Evolutionary conservation across 2,113 vertebrate species (phyloP), one percentile per base, ranked within the genome.

Genomic region (Vanacampus margaritifer): DNA sequence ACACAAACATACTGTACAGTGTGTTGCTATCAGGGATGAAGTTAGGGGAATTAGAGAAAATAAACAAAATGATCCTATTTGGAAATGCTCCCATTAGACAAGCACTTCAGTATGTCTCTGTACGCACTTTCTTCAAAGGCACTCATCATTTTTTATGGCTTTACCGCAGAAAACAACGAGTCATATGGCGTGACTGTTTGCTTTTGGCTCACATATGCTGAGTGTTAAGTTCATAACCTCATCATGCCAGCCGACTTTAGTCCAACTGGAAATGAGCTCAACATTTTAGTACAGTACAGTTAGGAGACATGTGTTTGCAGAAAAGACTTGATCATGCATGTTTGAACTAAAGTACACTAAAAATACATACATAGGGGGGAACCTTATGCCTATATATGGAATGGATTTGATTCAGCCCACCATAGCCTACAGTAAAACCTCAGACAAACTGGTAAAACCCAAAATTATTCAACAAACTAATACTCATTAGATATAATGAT

Each of bases 101-200:
- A 43, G 62, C 28, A 24, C 21, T n/a, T 39, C 36, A 61, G 37
- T 4, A 21, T 59, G 32, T 45, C 21, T 57, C 54, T 19, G 5
- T 43, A 4, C 13, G 12, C 16, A 65, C 62, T 65, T 78, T 63
- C 74, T 70, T 72, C 66, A 41, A 39, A 80, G 74, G 72, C 72
- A 35, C 65, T 65, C 68, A 66, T 64, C 60, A 50, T 73, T 63
- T 64, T 79, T 48, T 78, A 69, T 85, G 59, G 74, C 87, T 82
- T 85, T 24, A 23, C 68, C 86, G 84, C 88, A 88, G 85, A 87
- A 87, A 88, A 89, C 89, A 87, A 74, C 88, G 87, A 87, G 89
- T 86, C 87, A 76, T 79, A 69, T 36, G 58, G 81, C 65, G 75
- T 73, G 79, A 84, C 82, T 69, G 76, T 84, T 87, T 89, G 84